phyloP scores from a whole-genome alignment of 2,888 invertebrate species.

The Tortrix viridana region DNA sequence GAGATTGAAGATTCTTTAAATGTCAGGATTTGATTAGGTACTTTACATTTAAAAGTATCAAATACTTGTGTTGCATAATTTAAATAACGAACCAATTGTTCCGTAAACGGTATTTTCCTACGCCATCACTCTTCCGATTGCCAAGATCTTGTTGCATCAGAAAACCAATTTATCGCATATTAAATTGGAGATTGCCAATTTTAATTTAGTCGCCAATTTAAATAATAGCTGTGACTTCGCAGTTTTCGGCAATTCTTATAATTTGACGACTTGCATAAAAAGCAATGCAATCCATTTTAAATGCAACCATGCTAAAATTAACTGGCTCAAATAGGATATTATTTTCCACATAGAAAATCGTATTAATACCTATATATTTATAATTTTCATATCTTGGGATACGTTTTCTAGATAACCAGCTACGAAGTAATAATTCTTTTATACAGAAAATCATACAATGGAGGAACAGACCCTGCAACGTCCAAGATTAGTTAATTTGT shows the following conservation, averaged over 20 bases:
- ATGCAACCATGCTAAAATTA: background rate
- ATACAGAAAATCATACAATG: no score
- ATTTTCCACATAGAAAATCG: no score
- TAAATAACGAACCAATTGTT: constrained; percentile 24
- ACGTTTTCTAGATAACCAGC: no score
- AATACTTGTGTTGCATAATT: background rate
- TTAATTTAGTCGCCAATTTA: constrained; percentile 10
- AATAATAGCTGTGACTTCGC: constrained; percentile 1
- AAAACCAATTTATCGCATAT: constrained; percentile 30
- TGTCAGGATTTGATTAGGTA: no score
- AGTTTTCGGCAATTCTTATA: constrained; percentile 5
- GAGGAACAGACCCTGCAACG: no score
- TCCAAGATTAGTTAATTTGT: no score
- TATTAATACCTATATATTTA: no score
- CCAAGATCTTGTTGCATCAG: constrained; percentile 20
- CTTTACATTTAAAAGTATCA: background rate
- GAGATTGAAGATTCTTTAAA: no score
- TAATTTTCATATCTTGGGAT: no score
- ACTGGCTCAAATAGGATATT: no score
- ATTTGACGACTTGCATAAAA: constrained; percentile 7
- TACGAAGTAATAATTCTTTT: no score
- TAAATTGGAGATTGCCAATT: constrained; percentile 24
- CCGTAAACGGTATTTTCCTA: constrained; percentile 23
- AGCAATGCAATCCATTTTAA: background rate
- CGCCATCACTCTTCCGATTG: background rate